Base-by-base conservation (phyloP, 2,888 invertebrate genomes). In the Adela reaumurella region DNA sequence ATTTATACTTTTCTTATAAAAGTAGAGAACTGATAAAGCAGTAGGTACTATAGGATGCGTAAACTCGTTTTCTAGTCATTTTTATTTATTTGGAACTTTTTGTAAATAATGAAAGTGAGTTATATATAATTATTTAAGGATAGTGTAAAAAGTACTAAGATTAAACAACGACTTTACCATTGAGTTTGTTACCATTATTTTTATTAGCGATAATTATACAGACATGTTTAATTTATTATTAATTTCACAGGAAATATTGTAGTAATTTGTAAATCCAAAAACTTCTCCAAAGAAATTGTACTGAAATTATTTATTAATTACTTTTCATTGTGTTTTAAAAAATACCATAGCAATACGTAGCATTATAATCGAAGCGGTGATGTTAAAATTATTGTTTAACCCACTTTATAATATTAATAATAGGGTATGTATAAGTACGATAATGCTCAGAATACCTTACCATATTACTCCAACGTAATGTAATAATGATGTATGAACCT, bases 131-230 rank as follows among this genome's bases (percentile, higher is more conserved):
- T 60, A 52, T 49, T 55, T 50, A 35, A 46, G 48, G 50, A 46
- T 47, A 58, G 57, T 72, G 70, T 70, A 71, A 60, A 67, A 64
- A 61, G 50, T 61, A 57, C 59, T 53, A 59, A 57, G 59, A 53
- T 49, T 46, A 60, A 60, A 70, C 70, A 71, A 70, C 71, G 70
- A 72, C n/a, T 35, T 35, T 35, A 35, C 35, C 4, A 11, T 35
- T 35, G 4, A 14, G 35, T 35, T 35, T 35, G 35, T 35, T 35
- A 35, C 35, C 35, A 35, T 5, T 24, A n/a, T n/a, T 35, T 35
- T 35, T 35, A 35, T 35, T 24, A 35, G 4, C 14, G 6, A 14
- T 35, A 35, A 14, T 35, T 11, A 11, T 35, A 35, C 35, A 35
- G 4, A 35, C 35, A 11, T 35, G 6, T 35, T 35, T 35, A 35